Evolutionary conservation across 2,113 vertebrate genomes (phyloP), one percentile per base, ranked within the genome.

Genomic region (Bufo bufo): DNA sequence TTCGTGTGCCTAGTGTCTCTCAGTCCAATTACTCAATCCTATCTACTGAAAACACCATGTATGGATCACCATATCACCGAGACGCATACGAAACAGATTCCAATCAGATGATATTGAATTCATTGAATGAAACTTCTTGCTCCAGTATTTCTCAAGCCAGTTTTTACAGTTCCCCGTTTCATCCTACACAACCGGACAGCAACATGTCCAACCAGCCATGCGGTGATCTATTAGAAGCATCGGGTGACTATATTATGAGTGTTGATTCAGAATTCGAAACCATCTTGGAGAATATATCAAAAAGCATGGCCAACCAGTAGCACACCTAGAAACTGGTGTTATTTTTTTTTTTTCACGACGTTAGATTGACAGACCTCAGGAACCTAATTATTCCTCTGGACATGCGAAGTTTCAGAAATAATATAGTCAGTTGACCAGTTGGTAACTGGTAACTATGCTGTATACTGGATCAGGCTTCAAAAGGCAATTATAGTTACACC

Each of bases 181-280:
- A 83, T 11, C 6, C 14, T 6, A 13, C 23, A n/a, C 82, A 56
- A 66, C 69, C 16, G 1, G 71, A 84, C 71, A 54, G 3, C 52
- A 23, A 59, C 43, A 52, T 69, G 59, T 7, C 13, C 47, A 65
- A 16, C 23, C 87, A 66, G 19, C 6, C 45, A 19, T 33, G 47
- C 10, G 2, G 45, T 3, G 65, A 83, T 52, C 47, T 71, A 17
- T 47, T 61, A 49, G 49, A 79, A 23, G 4, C 10, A 12, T 20
- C 17, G 13, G 47, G 54, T 63, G 43, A 20, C 10, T 80, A 82
- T 43, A 75, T 49, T 69, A 66, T 84, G 23, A 89, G 81, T 52
- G 49, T 89, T 12, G 87, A 89, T 54, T 84, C 81, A 6, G 59
- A 88, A 11, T 45, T 89, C 12, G 87, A 89, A 58, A 33, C 4